Evolutionary conservation across 1,140 invertebrate genomes (phyloP).

Genomic region (Mya arenaria): DNA sequence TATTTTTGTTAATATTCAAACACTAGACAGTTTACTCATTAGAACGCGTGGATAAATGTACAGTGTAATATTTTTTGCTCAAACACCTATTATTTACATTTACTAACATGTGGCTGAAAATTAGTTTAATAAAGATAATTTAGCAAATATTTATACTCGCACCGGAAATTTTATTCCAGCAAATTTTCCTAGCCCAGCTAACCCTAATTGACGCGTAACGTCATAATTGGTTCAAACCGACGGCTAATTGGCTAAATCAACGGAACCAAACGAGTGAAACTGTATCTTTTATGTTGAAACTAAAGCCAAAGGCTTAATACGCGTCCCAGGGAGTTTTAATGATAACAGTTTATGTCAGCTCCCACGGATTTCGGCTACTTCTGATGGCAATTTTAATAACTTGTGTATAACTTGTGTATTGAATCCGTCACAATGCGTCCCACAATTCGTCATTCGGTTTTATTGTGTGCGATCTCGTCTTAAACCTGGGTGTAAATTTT

Average conservation of each 20-base stretch:
- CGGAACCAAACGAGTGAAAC: slow-evolving; percentile 26
- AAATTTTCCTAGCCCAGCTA: not conserved
- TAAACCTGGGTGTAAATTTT: no score
- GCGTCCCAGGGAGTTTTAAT: not conserved
- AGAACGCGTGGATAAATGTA: no score
- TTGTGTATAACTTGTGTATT: no score
- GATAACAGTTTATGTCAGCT: slow-evolving; percentile 45
- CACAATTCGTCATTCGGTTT: no score
- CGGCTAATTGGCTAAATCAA: slow-evolving; percentile 42
- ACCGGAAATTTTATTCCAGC: not conserved
- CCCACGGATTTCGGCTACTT: no score
- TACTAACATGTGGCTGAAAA: not conserved
- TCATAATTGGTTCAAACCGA: slow-evolving; percentile 37
- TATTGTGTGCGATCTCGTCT: no score
- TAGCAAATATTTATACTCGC: not conserved
- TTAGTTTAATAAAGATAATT: not conserved
- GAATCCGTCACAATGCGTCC: no score
- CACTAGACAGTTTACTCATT: no score
- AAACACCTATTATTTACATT: no score
- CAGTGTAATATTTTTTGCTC: no score
- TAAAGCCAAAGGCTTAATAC: slow-evolving; percentile 25
- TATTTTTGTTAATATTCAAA: no score
- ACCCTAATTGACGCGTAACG: slow-evolving; percentile 47
- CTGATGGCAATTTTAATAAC: no score
- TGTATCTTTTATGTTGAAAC: slow-evolving; percentile 44